These are phyloP conservation scores for Palloptera scutellata DNA, from an alignment of 2,888 invertebrate species.

Conservation along the genomic window DNA sequence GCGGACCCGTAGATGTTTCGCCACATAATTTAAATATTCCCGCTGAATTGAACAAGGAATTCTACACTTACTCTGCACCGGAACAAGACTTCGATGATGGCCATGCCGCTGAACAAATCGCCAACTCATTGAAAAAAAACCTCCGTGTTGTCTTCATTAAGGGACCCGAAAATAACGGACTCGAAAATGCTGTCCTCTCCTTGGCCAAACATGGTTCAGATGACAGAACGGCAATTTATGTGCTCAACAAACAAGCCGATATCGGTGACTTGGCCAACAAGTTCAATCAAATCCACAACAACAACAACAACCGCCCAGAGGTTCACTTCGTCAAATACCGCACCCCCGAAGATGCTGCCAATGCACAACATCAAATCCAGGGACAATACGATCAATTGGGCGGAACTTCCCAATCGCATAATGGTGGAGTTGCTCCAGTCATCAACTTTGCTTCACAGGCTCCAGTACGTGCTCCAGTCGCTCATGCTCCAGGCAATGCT, in stretches of 20 bases:
- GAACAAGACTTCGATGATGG: slow-evolving; percentile 55
- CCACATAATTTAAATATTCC: slow-evolving; percentile 33
- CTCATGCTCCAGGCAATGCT: slow-evolving; percentile 42
- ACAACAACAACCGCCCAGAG: slow-evolving; percentile 55
- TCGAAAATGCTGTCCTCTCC: slow-evolving; percentile 56
- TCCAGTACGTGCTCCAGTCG: slow-evolving; percentile 35
- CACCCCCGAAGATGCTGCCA: slow-evolving; percentile 57
- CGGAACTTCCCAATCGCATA: slow-evolving; percentile 44
- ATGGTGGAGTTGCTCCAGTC: slow-evolving; percentile 52
- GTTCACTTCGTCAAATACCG: slow-evolving; percentile 61
- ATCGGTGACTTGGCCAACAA: slow-evolving; percentile 52
- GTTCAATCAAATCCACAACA: slow-evolving; percentile 49
- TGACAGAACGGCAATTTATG: slow-evolving; percentile 61
- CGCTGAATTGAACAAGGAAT: slow-evolving; percentile 57
- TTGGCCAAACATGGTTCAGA: slow-evolving; percentile 58
- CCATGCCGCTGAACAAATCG: slow-evolving; percentile 43
- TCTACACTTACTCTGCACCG: slow-evolving; percentile 57
- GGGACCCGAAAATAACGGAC: slow-evolving; percentile 57
- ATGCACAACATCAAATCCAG: slow-evolving; percentile 58
- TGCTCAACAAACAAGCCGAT: slow-evolving; percentile 59
- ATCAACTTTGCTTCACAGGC: slow-evolving; percentile 54
- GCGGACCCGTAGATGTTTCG: slow-evolving; percentile 20
- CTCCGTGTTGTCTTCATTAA: slow-evolving; percentile 61
- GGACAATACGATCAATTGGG: slow-evolving; percentile 53
- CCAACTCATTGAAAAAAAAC: slow-evolving; percentile 51